Base-by-base conservation (phyloP, 2,113 vertebrate species). In the Brachypteracias leptosomus region DNA sequence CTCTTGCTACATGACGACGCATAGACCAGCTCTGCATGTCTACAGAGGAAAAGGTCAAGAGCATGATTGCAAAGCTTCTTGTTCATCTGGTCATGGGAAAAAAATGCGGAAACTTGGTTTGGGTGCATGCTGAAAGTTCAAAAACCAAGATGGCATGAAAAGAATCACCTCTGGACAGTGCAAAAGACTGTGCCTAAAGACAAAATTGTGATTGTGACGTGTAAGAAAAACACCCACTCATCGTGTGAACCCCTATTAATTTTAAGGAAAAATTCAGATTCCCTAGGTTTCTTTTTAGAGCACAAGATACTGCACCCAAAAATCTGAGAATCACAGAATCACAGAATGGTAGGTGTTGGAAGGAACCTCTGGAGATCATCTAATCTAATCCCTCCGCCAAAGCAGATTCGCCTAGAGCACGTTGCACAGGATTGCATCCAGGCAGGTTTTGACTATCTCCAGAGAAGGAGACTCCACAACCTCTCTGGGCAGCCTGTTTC, bases 71-170 rank as follows among this genome's bases (percentile, higher is more conserved):
- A 68, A 83, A 89, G 51, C 63, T 57, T 4, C 42, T 78, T 0
- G 0, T 19, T 90, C 44, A 18, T n/a, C 46, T 20, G 9, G 49
- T 35, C 1, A 0, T 13, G 17, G 18, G 26, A 14, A 42, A 76
- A 66, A 70, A 88, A 44, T 1, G 15, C 35, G 24, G 58, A 72
- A 92, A 52, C 18, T 8, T 26, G 44, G 28, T 13, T 16, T 2
- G 18, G 19, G 8, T 35, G 7, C 0, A 0, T 12, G 40, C 58
- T 28, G 40, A 44, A 52, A 61, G 31, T 47, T 80, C 49, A 76
- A 85, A 88, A 62, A 54, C 25, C 46, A 59, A 67, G 28, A 14
- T 24, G 16, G 29, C 33, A 5, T 24, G 16, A 35, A 58, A 78
- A 70, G 29, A 68, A 54, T 73, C 17, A 2, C 24, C 29, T 49